These are phyloP conservation scores for Elymnias hypermnestra DNA, from an alignment of 1,140 invertebrate species.

Conservation along the genomic window DNA sequence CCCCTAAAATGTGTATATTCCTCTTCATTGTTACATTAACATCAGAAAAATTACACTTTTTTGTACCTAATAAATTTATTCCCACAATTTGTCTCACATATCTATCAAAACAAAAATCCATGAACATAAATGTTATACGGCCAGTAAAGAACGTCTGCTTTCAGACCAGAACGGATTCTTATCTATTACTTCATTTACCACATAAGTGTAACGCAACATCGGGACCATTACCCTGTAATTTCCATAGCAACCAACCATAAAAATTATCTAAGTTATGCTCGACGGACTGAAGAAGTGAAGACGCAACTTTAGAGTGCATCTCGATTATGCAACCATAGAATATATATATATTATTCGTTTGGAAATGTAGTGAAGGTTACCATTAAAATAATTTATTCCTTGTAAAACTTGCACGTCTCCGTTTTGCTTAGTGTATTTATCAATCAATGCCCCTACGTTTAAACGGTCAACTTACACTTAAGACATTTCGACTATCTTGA, in stretches of 20 bases:
- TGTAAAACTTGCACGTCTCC: too few species aligned
- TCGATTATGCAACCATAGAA: conserved; percentile 22
- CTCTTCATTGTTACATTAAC: too few species aligned
- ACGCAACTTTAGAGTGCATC: conserved; percentile 12
- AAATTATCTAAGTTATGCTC: conserved; percentile 25
- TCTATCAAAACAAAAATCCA: conserved; percentile 5
- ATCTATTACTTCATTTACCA: conserved; percentile 19
- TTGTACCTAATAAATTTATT: too few species aligned
- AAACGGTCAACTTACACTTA: too few species aligned
- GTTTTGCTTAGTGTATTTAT: too few species aligned
- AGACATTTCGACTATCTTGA: too few species aligned
- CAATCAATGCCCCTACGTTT: too few species aligned
- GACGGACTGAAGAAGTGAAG: conserved; percentile 11
- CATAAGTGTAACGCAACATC: conserved; percentile 7
- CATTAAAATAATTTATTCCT: too few species aligned
- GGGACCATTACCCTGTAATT: conserved; percentile 16
- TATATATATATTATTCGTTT: too few species aligned
- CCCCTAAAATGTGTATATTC: neutral
- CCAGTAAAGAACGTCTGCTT: conserved; percentile 12
- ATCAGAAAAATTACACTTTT: too few species aligned
- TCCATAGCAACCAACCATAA: conserved; percentile 17
- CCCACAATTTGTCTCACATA: conserved; percentile 6
- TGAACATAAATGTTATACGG: conserved; percentile 12
- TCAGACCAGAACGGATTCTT: conserved; percentile 24
- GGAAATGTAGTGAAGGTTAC: too few species aligned